Percentiles rank a stretch among this genome's conserved stretches.
phyloP scores from a whole-genome alignment of 1,140 invertebrate species.

The Oryzaephilus surinamensis region DNA sequence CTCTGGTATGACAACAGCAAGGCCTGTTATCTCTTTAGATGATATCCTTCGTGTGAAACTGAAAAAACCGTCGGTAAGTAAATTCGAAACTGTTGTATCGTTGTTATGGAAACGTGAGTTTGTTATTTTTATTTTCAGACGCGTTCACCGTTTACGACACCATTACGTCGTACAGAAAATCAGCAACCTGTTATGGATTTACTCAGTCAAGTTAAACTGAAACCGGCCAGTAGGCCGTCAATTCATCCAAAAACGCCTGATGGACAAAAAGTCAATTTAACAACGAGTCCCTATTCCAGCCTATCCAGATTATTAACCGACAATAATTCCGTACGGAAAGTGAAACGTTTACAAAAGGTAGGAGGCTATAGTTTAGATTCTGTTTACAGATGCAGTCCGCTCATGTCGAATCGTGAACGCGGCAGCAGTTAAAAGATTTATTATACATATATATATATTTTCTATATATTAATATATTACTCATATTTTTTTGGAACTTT shows the following conservation, averaged over 20 bases:
- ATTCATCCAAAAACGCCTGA: slow-evolving; percentile 1
- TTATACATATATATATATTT: no score
- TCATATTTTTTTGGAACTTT: no score
- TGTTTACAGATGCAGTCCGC: no score
- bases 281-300: slow-evolving; percentile 19
- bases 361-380: slow-evolving; percentile 25
- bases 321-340: slow-evolving; percentile 14
- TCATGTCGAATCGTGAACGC: no score
- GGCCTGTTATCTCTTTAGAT: slow-evolving; percentile 26
- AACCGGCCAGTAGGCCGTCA: slow-evolving; percentile 13
- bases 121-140: slow-evolving; percentile 15
- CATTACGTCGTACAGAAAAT: slow-evolving; percentile 1
- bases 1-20: no score
- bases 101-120: slow-evolving; percentile 1
- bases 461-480: no score
- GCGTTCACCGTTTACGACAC: slow-evolving; percentile 10
- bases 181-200: slow-evolving; percentile 23
- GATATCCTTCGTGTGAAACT: slow-evolving; percentile 28
- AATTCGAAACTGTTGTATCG: neutral
- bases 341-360: slow-evolving; percentile 21
- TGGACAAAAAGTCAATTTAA: slow-evolving; percentile 6
- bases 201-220: slow-evolving; percentile 24
- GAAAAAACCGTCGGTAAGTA: slow-evolving; percentile 23
- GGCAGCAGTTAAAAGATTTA: no score
- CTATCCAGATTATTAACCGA: slow-evolving; percentile 20